Evolutionary conservation across 2,888 invertebrate genomes (phyloP), one percentile per base, ranked within the genome.

Genomic region (Lutraria lutraria): DNA sequence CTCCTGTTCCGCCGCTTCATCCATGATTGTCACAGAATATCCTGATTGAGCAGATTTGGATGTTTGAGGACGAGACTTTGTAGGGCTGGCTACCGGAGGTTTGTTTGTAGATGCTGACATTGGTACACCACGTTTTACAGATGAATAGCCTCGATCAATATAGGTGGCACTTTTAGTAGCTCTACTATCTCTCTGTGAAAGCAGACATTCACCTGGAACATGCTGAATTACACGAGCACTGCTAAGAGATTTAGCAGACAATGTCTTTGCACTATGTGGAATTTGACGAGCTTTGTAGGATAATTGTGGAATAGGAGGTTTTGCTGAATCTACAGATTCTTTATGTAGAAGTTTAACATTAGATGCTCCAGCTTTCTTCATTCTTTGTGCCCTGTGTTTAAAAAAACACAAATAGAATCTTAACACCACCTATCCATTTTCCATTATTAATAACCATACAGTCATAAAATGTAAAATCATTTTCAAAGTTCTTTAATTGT

Each of bases 341-440:
- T 94, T 95, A 79, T 93, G 89, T 29, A 92, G 95, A 34, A 96
- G 95, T 90, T 95, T 96, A 12, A 92, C 91, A 89, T 96, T 96
- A 54, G 95, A 91, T 31, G 96, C 96, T 15, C 96, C 96, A 34
- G 96, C 96, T 52, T 93, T 93, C 81, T 94, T 94, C 96, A 96
- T 96, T 43, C 96, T 92, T 91, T 96, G 95, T 8, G 96, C 96
- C 43, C 91, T 91, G 81, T 31, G 8, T 34, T 31, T 31, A 34
- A 25, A 68, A 25, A n/a, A 68, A n/a, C n/a, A n/a, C n/a, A n/a
- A 12, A 68, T 25, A 56, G 56, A 15, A 56, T 19, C 2, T 56
- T 56, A 56, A 19, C 56, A 19, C 2, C 56, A 56, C n/a, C n/a
- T n/a, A n/a, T n/a, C n/a, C n/a, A n/a, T n/a, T n/a, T n/a, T 56